phyloP scores from a whole-genome alignment of 2,888 invertebrate species.

The Matsumyia berberina region DNA sequence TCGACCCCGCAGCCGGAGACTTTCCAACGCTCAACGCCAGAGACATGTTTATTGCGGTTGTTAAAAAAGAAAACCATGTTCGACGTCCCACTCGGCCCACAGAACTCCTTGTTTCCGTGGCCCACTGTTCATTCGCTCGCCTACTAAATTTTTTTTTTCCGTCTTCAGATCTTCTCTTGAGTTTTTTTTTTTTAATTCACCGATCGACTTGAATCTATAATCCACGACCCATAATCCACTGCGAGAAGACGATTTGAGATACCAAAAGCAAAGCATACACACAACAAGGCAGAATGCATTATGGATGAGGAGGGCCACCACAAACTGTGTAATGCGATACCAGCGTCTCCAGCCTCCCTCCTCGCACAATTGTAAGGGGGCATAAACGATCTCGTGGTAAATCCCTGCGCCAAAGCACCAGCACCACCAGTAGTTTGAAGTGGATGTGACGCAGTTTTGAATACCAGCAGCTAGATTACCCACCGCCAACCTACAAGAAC shows the following conservation, averaged over 20 bases:
- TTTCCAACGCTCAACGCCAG: conserved; percentile 54
- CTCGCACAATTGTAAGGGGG: neutral
- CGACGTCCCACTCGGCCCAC: conserved; percentile 67
- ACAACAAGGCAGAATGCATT: conserved; percentile 63
- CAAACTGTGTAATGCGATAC: conserved; percentile 56
- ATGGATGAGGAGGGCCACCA: conserved; percentile 55
- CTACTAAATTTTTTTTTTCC: conserved; percentile 49
- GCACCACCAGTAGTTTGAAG: conserved; percentile 48
- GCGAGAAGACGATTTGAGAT: conserved; percentile 51
- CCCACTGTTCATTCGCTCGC: conserved; percentile 63
- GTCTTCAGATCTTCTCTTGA: conserved; percentile 50
- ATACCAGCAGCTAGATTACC: conserved; percentile 72
- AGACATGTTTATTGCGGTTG: conserved; percentile 71
- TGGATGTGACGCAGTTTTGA: conserved; percentile 67
- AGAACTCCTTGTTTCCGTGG: conserved; percentile 67
- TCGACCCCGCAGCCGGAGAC: conserved; percentile 27
- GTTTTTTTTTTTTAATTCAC: conserved; percentile 48
- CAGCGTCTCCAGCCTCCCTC: conserved; percentile 2
- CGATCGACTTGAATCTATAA: conserved; percentile 64
- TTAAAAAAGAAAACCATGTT: conserved; percentile 69
- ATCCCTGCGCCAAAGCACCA: conserved; percentile 50
- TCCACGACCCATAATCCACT: conserved; percentile 66
- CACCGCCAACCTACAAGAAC: conserved; percentile 32
- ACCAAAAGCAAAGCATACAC: conserved; percentile 5
- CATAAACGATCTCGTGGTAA: conserved; percentile 41